Conservation (phyloP, 2,888 invertebrate genomes). For the Lampropteryx suffumata region DNA sequence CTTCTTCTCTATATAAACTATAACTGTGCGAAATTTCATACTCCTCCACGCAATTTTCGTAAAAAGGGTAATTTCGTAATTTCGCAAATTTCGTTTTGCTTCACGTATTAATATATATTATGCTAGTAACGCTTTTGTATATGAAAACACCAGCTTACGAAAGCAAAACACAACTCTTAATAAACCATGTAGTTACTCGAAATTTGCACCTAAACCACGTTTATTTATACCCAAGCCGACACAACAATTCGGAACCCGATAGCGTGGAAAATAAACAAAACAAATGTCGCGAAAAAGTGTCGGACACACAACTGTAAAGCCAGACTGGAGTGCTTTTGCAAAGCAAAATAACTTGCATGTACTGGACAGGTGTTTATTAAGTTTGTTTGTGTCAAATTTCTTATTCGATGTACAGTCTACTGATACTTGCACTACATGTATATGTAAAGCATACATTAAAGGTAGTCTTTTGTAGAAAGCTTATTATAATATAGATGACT, state of each 20-base stretch:
- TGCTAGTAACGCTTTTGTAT: too few species aligned
- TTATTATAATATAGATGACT: too few species aligned
- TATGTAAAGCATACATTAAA: too few species aligned
- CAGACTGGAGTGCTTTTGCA: constrained; percentile 17
- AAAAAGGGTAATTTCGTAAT: too few species aligned
- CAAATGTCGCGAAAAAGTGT: constrained; percentile 50
- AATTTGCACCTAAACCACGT: constrained; percentile 30
- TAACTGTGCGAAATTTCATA: too few species aligned
- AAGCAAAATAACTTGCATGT: constrained; percentile 22
- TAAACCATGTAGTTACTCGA: constrained; percentile 3
- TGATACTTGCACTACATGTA: too few species aligned
- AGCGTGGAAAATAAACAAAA: constrained; percentile 48
- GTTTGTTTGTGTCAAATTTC: constrained; percentile 7
- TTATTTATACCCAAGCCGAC: constrained; percentile 48
- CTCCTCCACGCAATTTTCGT: too few species aligned
- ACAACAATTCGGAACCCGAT: constrained; percentile 48
- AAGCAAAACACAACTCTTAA: constrained; percentile 2
- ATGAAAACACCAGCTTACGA: too few species aligned
- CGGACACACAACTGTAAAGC: constrained; percentile 37
- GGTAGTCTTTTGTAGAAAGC: too few species aligned
- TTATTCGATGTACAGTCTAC: neutral
- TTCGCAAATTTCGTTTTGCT: too few species aligned
- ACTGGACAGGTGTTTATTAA: constrained; percentile 21
- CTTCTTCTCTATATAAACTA: too few species aligned
- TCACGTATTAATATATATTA: too few species aligned